Conservation (phyloP, 2,888 invertebrate species). For the Belgica antarctica region DNA sequence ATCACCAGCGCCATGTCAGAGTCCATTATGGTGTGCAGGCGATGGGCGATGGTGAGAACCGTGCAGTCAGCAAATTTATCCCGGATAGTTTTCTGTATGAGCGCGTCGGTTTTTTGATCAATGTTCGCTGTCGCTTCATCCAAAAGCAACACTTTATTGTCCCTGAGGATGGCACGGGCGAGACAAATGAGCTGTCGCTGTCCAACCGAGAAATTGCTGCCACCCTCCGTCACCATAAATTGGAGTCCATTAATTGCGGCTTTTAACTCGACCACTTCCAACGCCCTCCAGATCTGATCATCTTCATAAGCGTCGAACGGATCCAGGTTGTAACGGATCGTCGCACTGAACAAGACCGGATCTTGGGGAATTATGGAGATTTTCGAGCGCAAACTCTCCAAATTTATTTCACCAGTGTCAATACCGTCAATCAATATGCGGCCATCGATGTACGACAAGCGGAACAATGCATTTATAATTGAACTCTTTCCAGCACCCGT, state of each 20-base stretch:
- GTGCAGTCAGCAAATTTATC: conserved; percentile 77
- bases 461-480: conserved; percentile 73
- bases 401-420: conserved; percentile 58
- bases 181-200: conserved; percentile 78
- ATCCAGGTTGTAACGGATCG: conserved; percentile 64
- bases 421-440: conserved; percentile 70
- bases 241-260: conserved; percentile 57
- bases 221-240: conserved; percentile 66
- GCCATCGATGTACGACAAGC: conserved; percentile 70
- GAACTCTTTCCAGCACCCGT: conserved; percentile 85
- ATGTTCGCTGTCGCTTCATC: conserved; percentile 66
- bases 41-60: conserved; percentile 86
- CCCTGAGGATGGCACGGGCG: conserved; percentile 70
- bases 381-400: conserved; percentile 57
- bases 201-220: conserved; percentile 74
- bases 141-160: conserved; percentile 63
- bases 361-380: conserved; percentile 62
- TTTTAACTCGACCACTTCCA: conserved; percentile 59
- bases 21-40: conserved; percentile 90
- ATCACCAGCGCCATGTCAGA: conserved; percentile 85
- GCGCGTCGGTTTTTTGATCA: conserved; percentile 64
- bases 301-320: conserved; percentile 58
- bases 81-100: conserved; percentile 82
- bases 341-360: conserved; percentile 58
- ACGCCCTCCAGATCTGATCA: conserved; percentile 52